Conservation (phyloP, 2,888 invertebrate species). For the Drosophila gaucha region DNA sequence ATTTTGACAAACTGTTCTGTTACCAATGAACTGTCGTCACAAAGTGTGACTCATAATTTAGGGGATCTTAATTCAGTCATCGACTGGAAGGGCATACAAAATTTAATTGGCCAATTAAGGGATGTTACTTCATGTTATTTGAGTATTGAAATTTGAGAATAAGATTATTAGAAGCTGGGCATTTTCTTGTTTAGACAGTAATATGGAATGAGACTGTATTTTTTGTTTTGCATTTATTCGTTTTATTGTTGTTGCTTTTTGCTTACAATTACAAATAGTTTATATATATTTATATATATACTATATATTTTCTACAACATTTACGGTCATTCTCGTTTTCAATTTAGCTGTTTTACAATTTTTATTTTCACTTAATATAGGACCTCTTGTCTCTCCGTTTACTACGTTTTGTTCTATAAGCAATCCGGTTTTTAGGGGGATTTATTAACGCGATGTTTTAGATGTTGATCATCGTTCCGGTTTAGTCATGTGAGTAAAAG, state of each 20-base stretch:
- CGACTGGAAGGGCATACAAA: not conserved
- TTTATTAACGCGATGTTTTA: constrained; percentile 51
- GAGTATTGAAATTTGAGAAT: not conserved
- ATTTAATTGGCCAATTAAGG: constrained; percentile 28
- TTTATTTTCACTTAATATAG: constrained; percentile 69
- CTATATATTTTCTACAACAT: constrained; percentile 78
- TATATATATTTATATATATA: constrained; percentile 68
- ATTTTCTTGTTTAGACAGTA: too few species aligned
- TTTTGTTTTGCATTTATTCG: constrained; percentile 61
- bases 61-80: constrained; percentile 39
- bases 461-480: constrained; percentile 47
- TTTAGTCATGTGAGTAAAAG: constrained; percentile 77
- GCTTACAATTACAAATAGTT: constrained; percentile 78
- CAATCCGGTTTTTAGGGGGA: constrained; percentile 56
- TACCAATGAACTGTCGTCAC: not conserved
- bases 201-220: not conserved
- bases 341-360: constrained; percentile 65
- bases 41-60: constrained; percentile 29
- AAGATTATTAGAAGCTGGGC: not conserved
- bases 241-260: constrained; percentile 64
- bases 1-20: not conserved
- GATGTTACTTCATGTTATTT: constrained; percentile 15
- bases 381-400: constrained; percentile 68
- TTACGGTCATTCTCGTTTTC: constrained; percentile 64
- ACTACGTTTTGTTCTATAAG: constrained; percentile 68